These are phyloP conservation scores for Haliclystus octoradiatus DNA, from an alignment of 30 jellyfish, hydroid and myxozoan genomes.

Conservation along the genomic window DNA sequence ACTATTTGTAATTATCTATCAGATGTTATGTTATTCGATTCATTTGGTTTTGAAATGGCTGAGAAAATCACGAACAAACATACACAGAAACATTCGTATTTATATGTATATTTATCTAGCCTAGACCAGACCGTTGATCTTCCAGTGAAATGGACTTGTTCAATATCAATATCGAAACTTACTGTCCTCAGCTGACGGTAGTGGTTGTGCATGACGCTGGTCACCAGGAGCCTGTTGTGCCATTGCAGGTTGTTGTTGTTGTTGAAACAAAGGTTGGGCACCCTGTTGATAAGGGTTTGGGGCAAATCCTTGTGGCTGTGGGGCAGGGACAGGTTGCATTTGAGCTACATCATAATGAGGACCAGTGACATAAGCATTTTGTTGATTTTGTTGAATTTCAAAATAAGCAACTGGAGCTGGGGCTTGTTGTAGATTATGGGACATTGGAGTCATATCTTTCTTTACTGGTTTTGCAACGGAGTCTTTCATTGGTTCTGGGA, in stretches of 20 bases:
- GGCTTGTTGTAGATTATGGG: slow-evolving; percentile 1
- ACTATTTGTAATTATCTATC: too few species aligned
- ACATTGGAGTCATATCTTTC: slow-evolving; percentile 14
- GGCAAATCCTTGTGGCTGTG: neutral
- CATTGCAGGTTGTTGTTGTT: neutral
- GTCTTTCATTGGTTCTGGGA: slow-evolving; percentile 1
- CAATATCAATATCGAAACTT: too few species aligned
- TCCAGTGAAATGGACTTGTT: too few species aligned
- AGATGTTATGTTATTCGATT: too few species aligned
- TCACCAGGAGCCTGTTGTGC: neutral
- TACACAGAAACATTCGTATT: too few species aligned
- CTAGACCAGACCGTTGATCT: too few species aligned
- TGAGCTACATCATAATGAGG: slow-evolving; percentile 40
- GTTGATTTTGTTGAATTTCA: slow-evolving; percentile 35
- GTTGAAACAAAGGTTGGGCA: neutral
- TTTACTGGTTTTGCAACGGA: neutral
- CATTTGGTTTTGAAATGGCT: too few species aligned
- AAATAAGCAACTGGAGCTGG: slow-evolving; percentile 1
- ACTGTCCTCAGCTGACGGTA: too few species aligned
- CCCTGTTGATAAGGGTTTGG: neutral
- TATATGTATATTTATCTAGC: too few species aligned
- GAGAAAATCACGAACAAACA: too few species aligned
- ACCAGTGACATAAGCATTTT: slow-evolving; percentile 42
- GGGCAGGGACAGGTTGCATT: neutral
- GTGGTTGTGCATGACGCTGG: neutral